Conservation (phyloP, 2,797 vertebrate genomes). For the Microcaecilia unicolor region DNA sequence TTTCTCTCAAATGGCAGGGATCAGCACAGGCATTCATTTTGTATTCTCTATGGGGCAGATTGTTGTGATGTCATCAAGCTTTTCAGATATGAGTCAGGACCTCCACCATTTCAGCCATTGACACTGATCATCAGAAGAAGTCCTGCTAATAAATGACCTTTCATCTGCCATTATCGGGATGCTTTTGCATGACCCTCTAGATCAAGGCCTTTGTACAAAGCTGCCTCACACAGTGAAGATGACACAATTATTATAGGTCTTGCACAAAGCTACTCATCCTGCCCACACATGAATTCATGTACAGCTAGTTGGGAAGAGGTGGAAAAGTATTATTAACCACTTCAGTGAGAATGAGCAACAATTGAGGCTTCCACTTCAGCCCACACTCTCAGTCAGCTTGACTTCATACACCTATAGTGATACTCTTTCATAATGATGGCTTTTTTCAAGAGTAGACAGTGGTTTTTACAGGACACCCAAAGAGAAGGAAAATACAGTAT, state of each 20-base stretch:
- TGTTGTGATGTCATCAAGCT: conserved; percentile 8
- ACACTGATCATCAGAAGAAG: conserved; percentile 10
- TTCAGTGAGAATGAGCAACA: fast-evolving
- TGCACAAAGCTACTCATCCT: background rate
- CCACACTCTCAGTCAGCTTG: background rate
- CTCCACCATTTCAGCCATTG: background rate
- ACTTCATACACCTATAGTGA: background rate
- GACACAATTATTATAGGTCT: background rate
- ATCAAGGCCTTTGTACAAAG: conserved; percentile 25
- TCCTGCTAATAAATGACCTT: conserved; percentile 8
- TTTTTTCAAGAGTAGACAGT: background rate
- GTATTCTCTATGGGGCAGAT: background rate
- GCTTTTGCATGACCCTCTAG: conserved; percentile 11
- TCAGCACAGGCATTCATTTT: background rate
- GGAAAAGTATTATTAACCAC: background rate
- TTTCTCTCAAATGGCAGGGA: background rate
- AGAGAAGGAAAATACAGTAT: background rate
- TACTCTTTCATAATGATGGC: background rate
- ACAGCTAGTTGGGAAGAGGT: background rate
- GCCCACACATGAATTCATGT: background rate
- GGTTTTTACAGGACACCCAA: too few species aligned
- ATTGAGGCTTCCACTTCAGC: background rate
- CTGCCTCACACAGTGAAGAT: conserved; percentile 5
- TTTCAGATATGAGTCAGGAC: conserved; percentile 23
- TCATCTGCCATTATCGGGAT: conserved; percentile 12